Evolutionary conservation across 2,113 vertebrate species (phyloP), one percentile per base, ranked within the genome.

Genomic region (Pelobates fuscus): DNA sequence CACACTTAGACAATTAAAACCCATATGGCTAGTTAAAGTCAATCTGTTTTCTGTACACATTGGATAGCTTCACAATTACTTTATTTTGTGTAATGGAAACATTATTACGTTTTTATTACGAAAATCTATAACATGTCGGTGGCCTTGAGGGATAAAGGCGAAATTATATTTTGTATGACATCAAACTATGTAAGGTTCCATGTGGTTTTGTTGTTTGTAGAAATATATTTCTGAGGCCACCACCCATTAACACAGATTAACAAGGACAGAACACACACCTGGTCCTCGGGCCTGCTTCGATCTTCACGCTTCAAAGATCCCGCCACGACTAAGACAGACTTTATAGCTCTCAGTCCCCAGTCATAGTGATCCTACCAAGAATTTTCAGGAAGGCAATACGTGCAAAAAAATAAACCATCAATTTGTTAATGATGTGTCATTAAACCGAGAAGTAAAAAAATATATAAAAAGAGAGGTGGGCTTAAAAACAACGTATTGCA

Each of bases 21-120:
- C 94, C 95, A 97, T 96, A 97, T 98, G 95, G 95, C 92, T 93
- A 95, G 94, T 99, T 97, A 98, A 97, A 94, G 84, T 87, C 96
- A 97, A 98, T 94, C 95, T 98, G 95, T 87, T 94, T 89, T 88
- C 86, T 86, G 83, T 82, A 84, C 70, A 73, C 77, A 83, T 80
- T 80, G 77, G 81, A 80, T 65, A 67, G 78, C 73, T 77, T 78
- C 79, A 58, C 82, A 86, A 87, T 87, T 82, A 84, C 78, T 87
- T 88, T 77, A 82, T 88, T 88, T 84, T 86, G 83, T 84, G 83
- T n/a, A 88, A 85, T 86, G 84, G 86, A 80, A 86, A 90, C 26
- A 43, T 82, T 70, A 85, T 76, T 80, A 79, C 46, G 77, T 44
- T 29, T n/a, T 61, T 29, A 61, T 37, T 37, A 37, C 5, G 5